Conservation (phyloP, 2,113 vertebrate species). For the Cephalopterus ornatus region DNA sequence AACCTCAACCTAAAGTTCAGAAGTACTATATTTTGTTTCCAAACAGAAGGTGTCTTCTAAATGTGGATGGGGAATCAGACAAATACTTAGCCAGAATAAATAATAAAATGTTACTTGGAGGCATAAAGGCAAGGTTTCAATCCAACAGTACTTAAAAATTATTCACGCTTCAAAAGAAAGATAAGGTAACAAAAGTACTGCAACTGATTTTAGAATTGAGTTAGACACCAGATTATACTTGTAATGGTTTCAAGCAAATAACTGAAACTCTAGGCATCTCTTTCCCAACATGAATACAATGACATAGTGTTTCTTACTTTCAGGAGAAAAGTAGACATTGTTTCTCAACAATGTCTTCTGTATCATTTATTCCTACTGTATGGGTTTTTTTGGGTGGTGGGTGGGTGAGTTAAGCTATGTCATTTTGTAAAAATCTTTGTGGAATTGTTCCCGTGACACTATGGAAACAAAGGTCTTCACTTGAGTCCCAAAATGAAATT, state of each 20-base stretch:
- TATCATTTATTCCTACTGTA: background rate
- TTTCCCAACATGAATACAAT: background rate
- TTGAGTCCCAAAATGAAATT: background rate
- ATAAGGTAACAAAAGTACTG: background rate
- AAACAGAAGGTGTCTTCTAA: background rate
- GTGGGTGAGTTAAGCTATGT: background rate
- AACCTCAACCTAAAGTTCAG: background rate
- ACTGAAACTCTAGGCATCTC: background rate
- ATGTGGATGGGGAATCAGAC: background rate
- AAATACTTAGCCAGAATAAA: background rate
- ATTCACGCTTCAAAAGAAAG: background rate
- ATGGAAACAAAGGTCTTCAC: background rate
- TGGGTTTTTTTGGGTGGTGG: rapidly evolving
- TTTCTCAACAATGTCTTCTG: background rate
- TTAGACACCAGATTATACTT: background rate
- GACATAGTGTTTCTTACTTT: background rate
- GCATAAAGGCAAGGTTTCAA: background rate
- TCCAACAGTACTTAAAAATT: background rate
- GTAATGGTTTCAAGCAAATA: background rate
- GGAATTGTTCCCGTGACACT: background rate
- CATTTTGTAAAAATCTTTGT: background rate
- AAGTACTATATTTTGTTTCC: background rate
- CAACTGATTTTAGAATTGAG: background rate
- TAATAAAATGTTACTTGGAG: background rate
- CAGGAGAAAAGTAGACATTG: background rate